These are phyloP conservation scores for Leptosomus discolor DNA, from an alignment of 2,113 vertebrate species.

Conservation along the genomic window DNA sequence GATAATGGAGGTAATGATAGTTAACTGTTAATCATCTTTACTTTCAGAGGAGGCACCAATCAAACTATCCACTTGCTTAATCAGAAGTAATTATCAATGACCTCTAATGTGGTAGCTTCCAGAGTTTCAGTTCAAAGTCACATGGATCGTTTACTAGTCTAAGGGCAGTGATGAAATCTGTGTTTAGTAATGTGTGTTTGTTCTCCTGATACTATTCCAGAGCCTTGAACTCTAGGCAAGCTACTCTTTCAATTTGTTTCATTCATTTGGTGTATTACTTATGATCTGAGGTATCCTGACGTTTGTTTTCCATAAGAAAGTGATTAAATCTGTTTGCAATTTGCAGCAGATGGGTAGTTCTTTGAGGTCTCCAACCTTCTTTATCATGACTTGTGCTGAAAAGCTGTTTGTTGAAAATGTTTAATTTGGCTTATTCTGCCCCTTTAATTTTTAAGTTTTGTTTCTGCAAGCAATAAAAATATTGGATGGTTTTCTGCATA, in stretches of 20 bases:
- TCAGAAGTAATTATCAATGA: neutral
- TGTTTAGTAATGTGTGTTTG: slow-evolving; percentile 10
- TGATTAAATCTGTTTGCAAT: neutral
- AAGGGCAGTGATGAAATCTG: neutral
- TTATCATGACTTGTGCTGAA: neutral
- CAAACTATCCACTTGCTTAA: neutral
- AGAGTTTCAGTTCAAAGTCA: slow-evolving; percentile 22
- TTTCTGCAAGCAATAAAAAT: neutral
- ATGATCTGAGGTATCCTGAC: neutral
- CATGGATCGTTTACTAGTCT: neutral
- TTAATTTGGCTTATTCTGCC: neutral
- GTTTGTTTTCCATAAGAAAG: neutral
- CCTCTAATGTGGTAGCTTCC: neutral
- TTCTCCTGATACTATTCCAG: slow-evolving; percentile 1
- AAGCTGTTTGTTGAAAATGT: neutral
- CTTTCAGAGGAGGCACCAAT: neutral
- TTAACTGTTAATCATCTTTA: neutral
- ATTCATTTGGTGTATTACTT: neutral
- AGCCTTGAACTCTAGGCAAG: slow-evolving; percentile 22
- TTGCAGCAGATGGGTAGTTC: neutral
- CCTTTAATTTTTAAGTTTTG: neutral
- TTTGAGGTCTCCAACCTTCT: neutral
- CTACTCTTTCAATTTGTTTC: neutral
- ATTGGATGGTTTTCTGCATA: neutral
- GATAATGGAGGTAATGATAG: slow-evolving; percentile 79